Base-by-base conservation (phyloP, 2,888 invertebrate species). In the Macrosiphum euphorbiae region DNA sequence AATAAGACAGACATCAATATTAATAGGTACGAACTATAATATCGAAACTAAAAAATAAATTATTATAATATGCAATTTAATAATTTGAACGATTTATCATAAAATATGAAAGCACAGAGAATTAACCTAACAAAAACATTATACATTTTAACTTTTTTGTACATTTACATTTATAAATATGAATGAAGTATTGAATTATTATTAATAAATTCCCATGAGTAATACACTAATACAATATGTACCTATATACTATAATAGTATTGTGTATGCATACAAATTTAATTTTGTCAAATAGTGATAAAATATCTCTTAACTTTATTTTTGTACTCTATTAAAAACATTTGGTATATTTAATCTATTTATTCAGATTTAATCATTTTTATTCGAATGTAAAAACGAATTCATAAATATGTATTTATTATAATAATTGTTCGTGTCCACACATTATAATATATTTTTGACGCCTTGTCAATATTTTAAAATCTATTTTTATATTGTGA, bases 81-180 rank as follows among this genome's bases (percentile, higher is more conserved):
- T 20, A 41, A 8, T 78, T 35, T 20, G n/a, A 78, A 78, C 78
- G 35, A 20, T 78, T 78, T 35, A 41, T 35, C 8, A 78, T 35
- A 41, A 78, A 78, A 35, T 0, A 78, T 35, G 35, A 78, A 20
- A 35, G 20, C 8, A 20, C 20, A 24, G 20, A 35, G 78, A 35
- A 85, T 85, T 11, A 85, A 44, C 58, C 8, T 26, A 26, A 44
- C 3, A 44, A 44, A 44, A 4, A 85, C 44, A 85, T 85, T 44
- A 44, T 85, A 26, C 7, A 28, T 85, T 85, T 85, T 85, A 28
- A 50, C 28, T 28, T 10, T 16, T 89, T 90, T 90, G 47, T 67
- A 50, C 24, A 90, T 67, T 90, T 90, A 47, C 35, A 90, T 90
- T 67, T 78, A 78, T 67, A 90, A 90, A 90, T 90, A 24, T 90